Percentiles rank a stretch among this genome's conserved stretches.
phyloP scores from a whole-genome alignment of 1,140 invertebrate species.

The Orchesella cincta region DNA sequence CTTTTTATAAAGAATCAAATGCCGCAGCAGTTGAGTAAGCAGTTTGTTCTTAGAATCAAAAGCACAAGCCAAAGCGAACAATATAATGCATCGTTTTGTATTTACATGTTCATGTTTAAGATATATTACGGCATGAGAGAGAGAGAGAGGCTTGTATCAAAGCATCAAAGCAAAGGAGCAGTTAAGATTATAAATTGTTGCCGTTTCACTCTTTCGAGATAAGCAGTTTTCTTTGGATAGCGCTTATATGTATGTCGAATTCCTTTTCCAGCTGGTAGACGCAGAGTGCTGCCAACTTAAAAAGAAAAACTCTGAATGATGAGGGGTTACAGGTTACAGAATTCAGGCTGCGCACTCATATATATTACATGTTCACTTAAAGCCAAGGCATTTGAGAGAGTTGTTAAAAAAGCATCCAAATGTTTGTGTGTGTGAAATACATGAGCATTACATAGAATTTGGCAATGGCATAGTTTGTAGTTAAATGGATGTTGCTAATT shows the following conservation, averaged over 20 bases:
- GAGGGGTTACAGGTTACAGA: conserved; percentile 15
- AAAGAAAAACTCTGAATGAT: conserved; percentile 7
- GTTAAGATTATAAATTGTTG: conserved; percentile 25
- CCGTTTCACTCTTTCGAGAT: neutral
- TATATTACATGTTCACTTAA: neutral
- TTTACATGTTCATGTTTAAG: neutral
- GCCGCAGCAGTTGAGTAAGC: conserved; percentile 2
- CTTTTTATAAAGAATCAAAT: conserved; percentile 27
- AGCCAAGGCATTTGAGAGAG: neutral
- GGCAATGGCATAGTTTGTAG: conserved; percentile 23
- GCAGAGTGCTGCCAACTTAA: conserved; percentile 11
- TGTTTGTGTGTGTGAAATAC: neutral
- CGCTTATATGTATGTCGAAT: conserved; percentile 18
- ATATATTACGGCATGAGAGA: neutral
- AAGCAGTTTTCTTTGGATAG: neutral
- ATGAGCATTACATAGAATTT: conserved; percentile 2
- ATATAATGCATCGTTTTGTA: conserved; percentile 10
- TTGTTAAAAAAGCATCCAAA: neutral
- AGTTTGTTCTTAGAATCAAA: conserved; percentile 6
- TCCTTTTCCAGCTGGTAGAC: conserved; percentile 23
- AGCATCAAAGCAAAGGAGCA: neutral
- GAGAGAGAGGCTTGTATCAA: neutral
- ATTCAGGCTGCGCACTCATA: neutral
- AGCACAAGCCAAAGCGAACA: conserved; percentile 24
- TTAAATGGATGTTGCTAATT: conserved; percentile 30